phyloP scores from a whole-genome alignment of 2,888 invertebrate species.

The Brachynemurus nebulosus region DNA sequence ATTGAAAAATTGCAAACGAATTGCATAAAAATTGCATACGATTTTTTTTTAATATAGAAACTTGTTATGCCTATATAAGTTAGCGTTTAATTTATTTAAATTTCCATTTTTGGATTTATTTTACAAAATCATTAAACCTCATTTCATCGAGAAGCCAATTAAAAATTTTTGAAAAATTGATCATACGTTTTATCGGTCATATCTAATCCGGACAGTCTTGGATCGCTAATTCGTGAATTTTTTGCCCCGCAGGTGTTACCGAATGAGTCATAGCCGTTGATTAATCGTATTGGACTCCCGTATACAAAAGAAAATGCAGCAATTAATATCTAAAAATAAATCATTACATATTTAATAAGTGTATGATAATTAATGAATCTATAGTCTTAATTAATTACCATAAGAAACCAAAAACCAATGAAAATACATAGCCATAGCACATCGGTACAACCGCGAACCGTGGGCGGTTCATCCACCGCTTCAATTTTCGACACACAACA shows the following conservation, averaged over 20 bases:
- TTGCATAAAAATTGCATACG: too few species aligned
- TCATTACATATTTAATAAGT: slow-evolving; percentile 6
- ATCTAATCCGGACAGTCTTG: slow-evolving; percentile 66
- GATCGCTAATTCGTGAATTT: slow-evolving; percentile 59
- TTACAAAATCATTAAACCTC: too few species aligned
- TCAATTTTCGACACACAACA: slow-evolving; percentile 50
- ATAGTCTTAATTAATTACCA: slow-evolving; percentile 39
- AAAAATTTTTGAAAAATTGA: neutral
- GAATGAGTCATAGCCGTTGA: slow-evolving; percentile 88
- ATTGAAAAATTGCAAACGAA: too few species aligned
- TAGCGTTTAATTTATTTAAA: too few species aligned
- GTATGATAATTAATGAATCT: slow-evolving; percentile 4
- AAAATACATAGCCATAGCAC: slow-evolving; percentile 67
- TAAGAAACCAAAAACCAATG: slow-evolving; percentile 66
- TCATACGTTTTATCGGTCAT: slow-evolving; percentile 56
- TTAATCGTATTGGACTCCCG: slow-evolving; percentile 71
- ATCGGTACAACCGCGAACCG: slow-evolving; percentile 65
- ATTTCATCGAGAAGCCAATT: too few species aligned
- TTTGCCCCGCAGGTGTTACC: slow-evolving; percentile 84
- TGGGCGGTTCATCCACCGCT: slow-evolving; percentile 38
- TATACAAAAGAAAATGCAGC: slow-evolving; percentile 79
- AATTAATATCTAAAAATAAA: slow-evolving; percentile 50
- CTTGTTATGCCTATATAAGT: too few species aligned
- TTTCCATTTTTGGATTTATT: too few species aligned
- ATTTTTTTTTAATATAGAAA: too few species aligned